Evolutionary conservation across 2,888 invertebrate species (phyloP), one percentile per base, ranked within the genome.

Genomic region (Phyllotreta striolata): DNA sequence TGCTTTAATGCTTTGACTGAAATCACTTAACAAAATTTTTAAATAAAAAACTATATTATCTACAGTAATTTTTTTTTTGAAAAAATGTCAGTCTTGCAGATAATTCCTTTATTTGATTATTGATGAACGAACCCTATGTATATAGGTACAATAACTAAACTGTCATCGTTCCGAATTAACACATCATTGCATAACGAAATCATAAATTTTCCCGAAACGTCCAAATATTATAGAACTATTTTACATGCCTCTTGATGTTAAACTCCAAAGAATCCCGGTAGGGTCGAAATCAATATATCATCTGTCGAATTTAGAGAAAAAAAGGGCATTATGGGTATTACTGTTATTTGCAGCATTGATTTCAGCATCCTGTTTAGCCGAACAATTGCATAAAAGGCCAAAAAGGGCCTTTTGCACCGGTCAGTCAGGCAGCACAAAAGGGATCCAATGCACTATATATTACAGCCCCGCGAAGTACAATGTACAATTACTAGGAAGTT

Each of bases 261-360:
- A 72, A 73, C 67, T 66, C 66, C 46, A 56, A 47, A 63, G 64
- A 68, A 66, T 67, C 55, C 51, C 61, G 51, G 55, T 61, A 51
- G 62, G 61, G 62, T 58, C 39, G 52, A 55, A 66, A 63, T 65
- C 76, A 76, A 79, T 79, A 79, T 79, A 79, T 79, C 79, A 80
- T 80, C 78, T 77, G 77, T 76, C 75, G 70, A 71, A 74, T 68
- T 68, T 24, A 24, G 43, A 60, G 52, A 52, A 52, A 59, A 58
- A 60, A 58, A 62, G 65, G n/a, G 74, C 73, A 78, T 79, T 78
- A 78, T 78, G 73, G 24, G 76, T 78, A 78, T 78, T 78, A 77
- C 74, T 72, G 76, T 75, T 77, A 78, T 79, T 78, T 77, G 77
- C 77, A 77, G 74, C 77, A 74, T 77, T 63, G 60, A 63, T 66